Evolutionary conservation across 2,113 vertebrate species (phyloP).

Genomic region (Callaeas wilsoni): DNA sequence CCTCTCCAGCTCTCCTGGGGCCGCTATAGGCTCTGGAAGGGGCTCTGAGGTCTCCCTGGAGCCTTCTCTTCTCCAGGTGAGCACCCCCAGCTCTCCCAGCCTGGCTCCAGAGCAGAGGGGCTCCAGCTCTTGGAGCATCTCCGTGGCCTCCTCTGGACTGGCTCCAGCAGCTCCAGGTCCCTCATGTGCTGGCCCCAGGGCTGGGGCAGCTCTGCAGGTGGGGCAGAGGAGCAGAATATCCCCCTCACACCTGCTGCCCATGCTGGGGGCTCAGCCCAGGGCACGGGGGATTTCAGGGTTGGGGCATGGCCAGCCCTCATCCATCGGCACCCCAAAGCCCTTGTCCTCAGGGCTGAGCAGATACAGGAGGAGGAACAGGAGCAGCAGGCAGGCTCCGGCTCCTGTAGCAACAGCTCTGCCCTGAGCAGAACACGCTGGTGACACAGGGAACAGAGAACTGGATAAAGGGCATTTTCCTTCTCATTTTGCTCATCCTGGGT

Average conservation of each 20-base stretch:
- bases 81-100: neutral
- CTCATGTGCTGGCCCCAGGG: neutral
- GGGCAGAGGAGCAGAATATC: neutral
- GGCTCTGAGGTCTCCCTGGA: neutral
- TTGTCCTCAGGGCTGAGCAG: neutral
- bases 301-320: neutral
- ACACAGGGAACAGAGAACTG: neutral
- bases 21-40: neutral
- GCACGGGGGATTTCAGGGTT: fast-evolving
- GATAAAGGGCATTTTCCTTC: neutral
- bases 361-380: neutral
- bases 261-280: neutral
- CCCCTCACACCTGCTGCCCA: neutral
- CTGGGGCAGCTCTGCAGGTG: neutral
- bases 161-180: neutral
- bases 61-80: neutral
- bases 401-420: neutral
- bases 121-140: neutral
- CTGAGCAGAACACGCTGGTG: neutral
- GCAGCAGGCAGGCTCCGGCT: neutral
- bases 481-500: neutral
- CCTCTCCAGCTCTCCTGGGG: neutral
- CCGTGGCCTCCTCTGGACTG: neutral
- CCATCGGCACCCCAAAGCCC: neutral
- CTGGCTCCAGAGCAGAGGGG: neutral